Base-by-base conservation (phyloP, 2,888 invertebrate genomes). In the Acanthosepion pharaonis region DNA sequence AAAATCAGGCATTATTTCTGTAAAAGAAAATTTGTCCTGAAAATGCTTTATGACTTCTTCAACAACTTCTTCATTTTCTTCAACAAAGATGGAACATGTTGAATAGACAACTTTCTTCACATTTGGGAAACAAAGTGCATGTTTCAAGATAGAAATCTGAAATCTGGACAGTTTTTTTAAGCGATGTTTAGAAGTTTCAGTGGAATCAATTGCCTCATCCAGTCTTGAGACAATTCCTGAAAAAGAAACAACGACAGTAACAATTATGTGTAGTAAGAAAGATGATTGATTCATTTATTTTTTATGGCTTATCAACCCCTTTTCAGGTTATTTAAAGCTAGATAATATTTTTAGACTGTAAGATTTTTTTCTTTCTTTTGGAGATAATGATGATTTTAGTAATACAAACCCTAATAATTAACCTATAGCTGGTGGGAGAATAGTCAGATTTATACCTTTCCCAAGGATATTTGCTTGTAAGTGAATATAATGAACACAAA, bases 41-140 rank as follows among this genome's bases (percentile, higher is more conserved):
- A 96, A 96, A 51, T 98, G 98, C 95, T 98, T 98, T 23, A 98
- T 97, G 9, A 98, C 98, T 96, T 98, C 98, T 28, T 98, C 98
- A 1, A 99, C 98, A 0, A 99, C 99, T 96, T 98, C 98, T 97
- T 99, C 99, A 97, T 99, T 99, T 98, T 97, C 97, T 97, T 99
- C 98, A 0, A 98, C 98, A 97, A 98, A 98, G 23, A 99, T 96
- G 0, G 99, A 99, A 97, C 99, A 99, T 0, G 99, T 99, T 91
- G 99, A 99, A 97, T 99, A 99, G 6, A 99, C 98, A 33, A 99
- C 98, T 94, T 98, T 98, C 97, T 98, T 98, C 0, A 98, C 99
- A 95, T 98, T 98, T 0, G 99, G 99, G 97, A 99, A 99, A 28
- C 98, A 98, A 97, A 99, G 98, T 0, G 99, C 99, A 97, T 99